Base-by-base conservation (phyloP, 1,140 invertebrate genomes). In the Liolophura sinensis region DNA sequence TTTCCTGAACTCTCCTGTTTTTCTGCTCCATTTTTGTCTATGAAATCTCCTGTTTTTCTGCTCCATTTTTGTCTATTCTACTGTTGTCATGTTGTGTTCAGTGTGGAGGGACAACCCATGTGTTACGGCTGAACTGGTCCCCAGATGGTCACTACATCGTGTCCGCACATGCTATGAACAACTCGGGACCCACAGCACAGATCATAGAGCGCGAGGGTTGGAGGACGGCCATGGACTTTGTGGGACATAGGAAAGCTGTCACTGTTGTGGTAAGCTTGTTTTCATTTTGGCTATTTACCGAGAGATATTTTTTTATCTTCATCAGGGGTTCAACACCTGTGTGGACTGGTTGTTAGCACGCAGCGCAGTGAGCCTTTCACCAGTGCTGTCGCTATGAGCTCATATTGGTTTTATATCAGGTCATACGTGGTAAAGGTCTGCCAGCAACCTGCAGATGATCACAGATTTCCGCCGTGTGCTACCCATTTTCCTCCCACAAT, bases 151-250 rank as follows among this genome's bases (percentile, higher is more conserved):
- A 95, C 74, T 97, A 96, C 85, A 86, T 99, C 54, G 91, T 99
- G 1, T 96, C 95, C 0, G 96, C 97, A 6, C 96, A 98, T 87
- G 96, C 97, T 0, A 98, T 98, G 93, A 99, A 99, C 84, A 95
- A 96, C 61, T 93, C 92, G 27, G 96, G 95, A 9, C 95, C 96
- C 4, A 97, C 95, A 0, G 95, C 96, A 1, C 82, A 85, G 68
- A 84, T 86, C 49, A 80, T 85, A 16, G 77, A 85, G 59, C 63
- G 85, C 31, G 74, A 76, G 18, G 79, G 81, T 11, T 85, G 82
- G 79, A 78, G 78, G 62, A 79, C 92, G 64, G 93, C 95, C 69
- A 95, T 95, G 82, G 97, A 99, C 85, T 97, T 98, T 86, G 97
- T 99, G 25, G 97, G 97, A 0, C 97, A 99, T 81, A 87, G 95